Percentiles rank a stretch among this genome's conserved stretches.
These are phyloP conservation scores for Calyptomena viridis DNA, from an alignment of 2,113 vertebrate species.

Conservation along the genomic window DNA sequence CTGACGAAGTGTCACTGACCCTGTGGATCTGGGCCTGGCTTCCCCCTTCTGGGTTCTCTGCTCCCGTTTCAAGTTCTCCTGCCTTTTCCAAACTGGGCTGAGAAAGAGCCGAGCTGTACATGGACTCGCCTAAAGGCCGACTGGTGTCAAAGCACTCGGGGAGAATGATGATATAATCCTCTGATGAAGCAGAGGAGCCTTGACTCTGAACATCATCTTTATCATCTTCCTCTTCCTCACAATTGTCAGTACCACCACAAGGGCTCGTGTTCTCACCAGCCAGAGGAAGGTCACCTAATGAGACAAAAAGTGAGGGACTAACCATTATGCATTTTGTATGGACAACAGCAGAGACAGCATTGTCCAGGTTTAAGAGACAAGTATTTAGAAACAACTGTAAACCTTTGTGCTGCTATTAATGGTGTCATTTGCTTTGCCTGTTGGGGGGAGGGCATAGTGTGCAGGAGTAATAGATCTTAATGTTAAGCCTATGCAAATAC, in stretches of 20 bases:
- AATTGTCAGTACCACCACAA: background rate
- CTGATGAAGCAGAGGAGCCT: slow-evolving; percentile 87
- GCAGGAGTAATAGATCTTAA: background rate
- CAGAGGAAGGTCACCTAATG: slow-evolving; percentile 41
- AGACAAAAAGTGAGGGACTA: background rate
- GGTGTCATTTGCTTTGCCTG: background rate
- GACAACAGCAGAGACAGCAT: background rate
- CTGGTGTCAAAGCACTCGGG: slow-evolving; percentile 96
- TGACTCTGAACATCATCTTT: slow-evolving; percentile 88
- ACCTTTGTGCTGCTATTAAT: background rate
- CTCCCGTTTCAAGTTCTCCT: slow-evolving; percentile 49
- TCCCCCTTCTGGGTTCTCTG: background rate
- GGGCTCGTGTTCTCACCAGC: background rate
- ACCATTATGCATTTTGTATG: slow-evolving; percentile 36
- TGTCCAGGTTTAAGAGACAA: background rate
- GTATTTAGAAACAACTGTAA: background rate
- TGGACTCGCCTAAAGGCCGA: slow-evolving; percentile 89
- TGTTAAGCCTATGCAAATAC: background rate
- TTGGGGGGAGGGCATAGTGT: background rate
- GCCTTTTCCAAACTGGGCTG: slow-evolving; percentile 80
- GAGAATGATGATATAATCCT: slow-evolving; percentile 94
- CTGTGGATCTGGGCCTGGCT: slow-evolving; percentile 25
- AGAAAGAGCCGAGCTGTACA: slow-evolving; percentile 92
- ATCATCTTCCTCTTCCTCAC: slow-evolving; percentile 69
- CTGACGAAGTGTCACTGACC: slow-evolving; percentile 74